Conservation (phyloP, 2,888 invertebrate genomes). For the Gnatocerus cornutus region DNA sequence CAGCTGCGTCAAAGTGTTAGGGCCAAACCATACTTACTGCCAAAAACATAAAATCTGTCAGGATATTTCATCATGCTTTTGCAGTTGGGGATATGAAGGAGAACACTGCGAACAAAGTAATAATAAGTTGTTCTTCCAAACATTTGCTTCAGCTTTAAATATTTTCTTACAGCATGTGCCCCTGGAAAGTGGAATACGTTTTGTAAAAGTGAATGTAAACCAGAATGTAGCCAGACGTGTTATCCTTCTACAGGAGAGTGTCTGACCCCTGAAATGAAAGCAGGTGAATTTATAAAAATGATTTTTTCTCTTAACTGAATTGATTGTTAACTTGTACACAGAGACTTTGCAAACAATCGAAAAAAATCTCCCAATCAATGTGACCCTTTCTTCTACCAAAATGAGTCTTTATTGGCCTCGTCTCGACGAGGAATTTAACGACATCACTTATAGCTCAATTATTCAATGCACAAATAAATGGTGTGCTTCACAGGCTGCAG, state of each 20-base stretch:
- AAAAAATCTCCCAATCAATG: not conserved
- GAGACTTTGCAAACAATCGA: not conserved
- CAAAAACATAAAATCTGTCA: slow-evolving; percentile 7
- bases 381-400: not conserved
- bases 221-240: not conserved
- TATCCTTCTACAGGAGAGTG: not conserved
- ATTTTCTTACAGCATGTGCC: not conserved
- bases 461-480: not conserved
- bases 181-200: not conserved
- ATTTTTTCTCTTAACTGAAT: not conserved
- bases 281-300: not conserved
- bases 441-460: not conserved
- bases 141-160: not conserved
- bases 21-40: not conserved
- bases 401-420: not conserved
- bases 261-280: not conserved
- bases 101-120: slow-evolving; percentile 4
- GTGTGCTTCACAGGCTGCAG: not conserved
- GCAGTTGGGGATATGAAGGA: slow-evolving; percentile 3
- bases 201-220: not conserved
- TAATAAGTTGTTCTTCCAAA: not conserved
- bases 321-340: not conserved
- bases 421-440: not conserved
- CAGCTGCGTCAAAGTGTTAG: not conserved
- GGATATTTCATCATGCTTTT: not conserved